Evolutionary conservation across 2,888 invertebrate genomes (phyloP), one percentile per base, ranked within the genome.

Genomic region (Lypha dubia): DNA sequence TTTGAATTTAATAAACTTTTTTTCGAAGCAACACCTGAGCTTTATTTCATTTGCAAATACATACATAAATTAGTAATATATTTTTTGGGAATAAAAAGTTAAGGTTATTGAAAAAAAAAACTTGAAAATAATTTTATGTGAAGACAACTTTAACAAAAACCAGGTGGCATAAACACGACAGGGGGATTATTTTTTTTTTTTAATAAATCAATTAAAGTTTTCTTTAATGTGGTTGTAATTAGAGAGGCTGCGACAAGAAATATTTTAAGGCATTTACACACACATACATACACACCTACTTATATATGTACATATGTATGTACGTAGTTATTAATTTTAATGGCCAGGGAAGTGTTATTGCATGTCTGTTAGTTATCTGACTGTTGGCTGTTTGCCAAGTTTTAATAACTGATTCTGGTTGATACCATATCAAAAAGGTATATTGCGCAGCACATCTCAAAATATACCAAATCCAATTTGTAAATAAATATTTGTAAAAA

Each of bases 1-100:
- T 79, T 75, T 71, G 60, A 60, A 76, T 75, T 44, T 70, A 60
- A 76, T 84, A 84, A 79, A 67, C 17, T 71, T 79, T 79, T 63
- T 51, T 56, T 62, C 17, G 8, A 3, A 8, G 17, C 9, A 70
- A 63, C 79, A 83, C 68, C 83, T 83, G 83, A 44, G 79, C 20
- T 58, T 53, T 62, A 13, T 56, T 58, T 35, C 6, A 32, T 46
- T 60, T 9, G 41, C 22, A 44, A 51, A 60, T 17, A 49, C 24
- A 60, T 17, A 49, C 24, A 60, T 77, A 68, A 58, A 58, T 58
- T 67, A 35, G 24, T 3, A 41, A 70, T 41, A 5, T 24, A 28
- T 22, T 41, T 7, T 11, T 22, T 15, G 7, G 15, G 4, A 46
- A 17, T 20, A 46, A n/a, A n/a, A n/a, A 28, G 11, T 51, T 35